Percentiles rank a stretch among this genome's conserved stretches.
Evolutionary conservation across 2,797 vertebrate genomes (phyloP).

Genomic region (Heterohyrax brucei): DNA sequence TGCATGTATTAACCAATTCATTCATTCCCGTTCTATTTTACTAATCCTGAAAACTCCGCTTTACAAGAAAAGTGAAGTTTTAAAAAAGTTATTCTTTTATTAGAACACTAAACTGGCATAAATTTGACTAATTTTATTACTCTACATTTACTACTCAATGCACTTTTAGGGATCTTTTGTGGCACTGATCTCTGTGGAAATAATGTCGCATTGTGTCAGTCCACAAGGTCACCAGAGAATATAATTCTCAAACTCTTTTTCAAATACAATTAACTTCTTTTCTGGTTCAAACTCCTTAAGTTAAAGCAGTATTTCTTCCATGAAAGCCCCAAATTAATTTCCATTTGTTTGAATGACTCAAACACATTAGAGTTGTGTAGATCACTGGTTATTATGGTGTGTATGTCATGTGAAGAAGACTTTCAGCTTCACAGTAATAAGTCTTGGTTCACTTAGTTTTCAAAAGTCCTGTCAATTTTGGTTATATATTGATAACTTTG

Average conservation of each 20-base stretch:
- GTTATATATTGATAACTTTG: slow-evolving; percentile 87
- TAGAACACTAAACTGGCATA: not conserved
- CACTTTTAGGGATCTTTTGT: not conserved
- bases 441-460: slow-evolving; percentile 75
- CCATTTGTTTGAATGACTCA: slow-evolving; percentile 75
- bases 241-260: slow-evolving; percentile 64
- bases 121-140: slow-evolving; percentile 13
- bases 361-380: slow-evolving; percentile 52
- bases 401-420: slow-evolving; percentile 65
- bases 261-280: slow-evolving; percentile 74
- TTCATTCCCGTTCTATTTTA: not conserved
- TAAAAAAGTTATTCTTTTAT: not conserved
- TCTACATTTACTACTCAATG: slow-evolving; percentile 23
- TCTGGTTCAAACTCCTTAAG: slow-evolving; percentile 70
- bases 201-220: slow-evolving; percentile 53
- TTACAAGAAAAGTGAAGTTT: not conserved
- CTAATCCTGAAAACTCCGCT: not conserved
- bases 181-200: slow-evolving; percentile 19
- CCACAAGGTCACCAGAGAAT: slow-evolving; percentile 63
- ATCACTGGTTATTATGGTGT: slow-evolving; percentile 80
- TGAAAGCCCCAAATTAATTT: slow-evolving; percentile 65
- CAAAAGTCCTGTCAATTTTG: slow-evolving; percentile 79
- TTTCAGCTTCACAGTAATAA: slow-evolving; percentile 62
- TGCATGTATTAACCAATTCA: not conserved
- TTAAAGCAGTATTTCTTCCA: slow-evolving; percentile 69